These are phyloP conservation scores for Heteromurus nitidus DNA, from an alignment of 2,888 invertebrate genomes.

Conservation along the genomic window DNA sequence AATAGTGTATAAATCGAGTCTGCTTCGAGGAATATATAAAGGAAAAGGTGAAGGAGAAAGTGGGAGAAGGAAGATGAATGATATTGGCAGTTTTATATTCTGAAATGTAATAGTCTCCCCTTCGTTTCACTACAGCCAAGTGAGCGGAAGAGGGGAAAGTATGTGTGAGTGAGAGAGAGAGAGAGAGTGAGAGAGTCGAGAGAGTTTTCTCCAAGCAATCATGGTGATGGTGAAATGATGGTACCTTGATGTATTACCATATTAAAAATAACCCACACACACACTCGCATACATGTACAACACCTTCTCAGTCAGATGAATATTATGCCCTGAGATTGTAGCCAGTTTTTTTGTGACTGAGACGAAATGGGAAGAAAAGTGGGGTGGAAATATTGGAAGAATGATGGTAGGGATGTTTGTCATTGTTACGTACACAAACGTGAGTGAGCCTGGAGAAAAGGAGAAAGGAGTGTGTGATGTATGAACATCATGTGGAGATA, in stretches of 20 bases:
- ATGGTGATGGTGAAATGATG: conserved; percentile 47
- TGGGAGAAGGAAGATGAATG: conserved; percentile 49
- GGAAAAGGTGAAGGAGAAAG: not conserved
- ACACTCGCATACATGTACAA: too few relatives aligned
- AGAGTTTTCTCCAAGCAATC: conserved; percentile 38
- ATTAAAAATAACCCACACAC: conserved; percentile 41
- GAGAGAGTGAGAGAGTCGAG: not conserved
- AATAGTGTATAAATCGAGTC: not conserved
- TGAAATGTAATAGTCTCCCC: too few relatives aligned
- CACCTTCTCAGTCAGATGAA: too few relatives aligned
- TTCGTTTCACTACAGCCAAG: not conserved
- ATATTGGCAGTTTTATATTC: conserved; percentile 50
- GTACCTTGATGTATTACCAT: conserved; percentile 61
- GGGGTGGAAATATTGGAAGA: conserved; percentile 28
- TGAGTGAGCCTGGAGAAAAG: conserved; percentile 5
- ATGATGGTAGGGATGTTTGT: conserved; percentile 48
- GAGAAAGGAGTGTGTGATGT: not conserved
- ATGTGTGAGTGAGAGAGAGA: too few relatives aligned
- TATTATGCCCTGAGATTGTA: not conserved
- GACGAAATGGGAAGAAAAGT: not conserved
- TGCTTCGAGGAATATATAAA: not conserved
- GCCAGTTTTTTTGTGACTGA: not conserved
- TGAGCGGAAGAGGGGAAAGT: conserved; percentile 1
- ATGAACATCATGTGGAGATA: too few relatives aligned
- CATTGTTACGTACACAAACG: conserved; percentile 18